Evolutionary conservation across 2,113 vertebrate species (phyloP).

Genomic region (Parus major): DNA sequence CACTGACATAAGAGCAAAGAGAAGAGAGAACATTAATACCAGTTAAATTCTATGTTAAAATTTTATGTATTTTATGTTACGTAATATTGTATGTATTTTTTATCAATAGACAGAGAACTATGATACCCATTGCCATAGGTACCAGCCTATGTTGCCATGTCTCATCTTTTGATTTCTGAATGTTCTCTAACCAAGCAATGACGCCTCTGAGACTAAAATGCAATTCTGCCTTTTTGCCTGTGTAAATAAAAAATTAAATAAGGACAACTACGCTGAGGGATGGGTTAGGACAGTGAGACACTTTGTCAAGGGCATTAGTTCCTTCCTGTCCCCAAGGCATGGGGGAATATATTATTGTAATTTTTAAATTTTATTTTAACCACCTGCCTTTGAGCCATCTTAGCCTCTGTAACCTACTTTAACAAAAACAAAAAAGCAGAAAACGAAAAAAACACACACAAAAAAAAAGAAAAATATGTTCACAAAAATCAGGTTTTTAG

Average conservation of each 20-base stretch:
- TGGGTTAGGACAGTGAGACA: background rate
- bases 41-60: background rate
- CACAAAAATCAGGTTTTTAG: background rate
- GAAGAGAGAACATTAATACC: background rate
- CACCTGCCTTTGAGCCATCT: background rate
- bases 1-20: background rate
- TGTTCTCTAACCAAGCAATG: background rate
- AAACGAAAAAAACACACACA: background rate
- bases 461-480: background rate
- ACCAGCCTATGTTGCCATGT: background rate
- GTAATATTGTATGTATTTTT: background rate
- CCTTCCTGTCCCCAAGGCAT: background rate
- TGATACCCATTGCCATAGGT: background rate
- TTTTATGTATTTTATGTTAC: background rate
- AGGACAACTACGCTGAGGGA: background rate
- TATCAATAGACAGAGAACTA: background rate
- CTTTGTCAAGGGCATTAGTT: background rate
- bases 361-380: background rate
- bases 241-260: background rate
- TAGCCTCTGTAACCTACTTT: background rate
- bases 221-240: background rate
- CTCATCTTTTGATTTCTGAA: background rate
- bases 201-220: background rate
- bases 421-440: background rate
- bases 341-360: background rate